phyloP scores from a whole-genome alignment of 2,113 vertebrate species.

The Gallinago media region DNA sequence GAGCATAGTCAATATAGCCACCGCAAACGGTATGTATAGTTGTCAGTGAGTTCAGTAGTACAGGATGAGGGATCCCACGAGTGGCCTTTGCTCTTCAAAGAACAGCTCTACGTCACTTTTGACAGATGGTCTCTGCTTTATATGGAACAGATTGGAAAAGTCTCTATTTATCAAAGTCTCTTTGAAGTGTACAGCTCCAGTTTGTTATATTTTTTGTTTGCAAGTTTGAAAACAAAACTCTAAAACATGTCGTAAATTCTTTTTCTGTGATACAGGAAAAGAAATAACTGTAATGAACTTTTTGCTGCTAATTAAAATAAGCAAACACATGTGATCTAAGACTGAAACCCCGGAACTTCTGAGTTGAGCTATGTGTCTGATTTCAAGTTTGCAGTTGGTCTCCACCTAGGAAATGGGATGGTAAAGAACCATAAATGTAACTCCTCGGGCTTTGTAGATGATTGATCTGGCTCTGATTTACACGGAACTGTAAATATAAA shows the following conservation, averaged over 20 bases:
- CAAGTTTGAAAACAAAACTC: background rate
- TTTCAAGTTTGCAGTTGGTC: background rate
- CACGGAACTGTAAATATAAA: background rate
- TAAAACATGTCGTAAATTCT: background rate
- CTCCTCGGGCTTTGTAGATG: background rate
- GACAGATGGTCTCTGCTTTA: background rate
- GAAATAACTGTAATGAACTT: background rate
- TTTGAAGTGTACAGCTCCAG: background rate
- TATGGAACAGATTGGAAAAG: background rate
- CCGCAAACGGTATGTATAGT: background rate
- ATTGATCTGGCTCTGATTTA: background rate
- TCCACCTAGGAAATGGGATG: background rate
- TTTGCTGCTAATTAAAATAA: background rate
- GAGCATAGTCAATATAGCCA: background rate
- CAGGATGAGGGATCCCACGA: background rate
- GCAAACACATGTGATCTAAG: background rate
- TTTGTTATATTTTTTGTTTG: background rate
- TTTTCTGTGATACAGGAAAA: background rate
- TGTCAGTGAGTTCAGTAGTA: background rate
- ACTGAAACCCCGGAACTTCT: background rate
- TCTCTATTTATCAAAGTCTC: background rate
- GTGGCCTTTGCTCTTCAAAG: background rate
- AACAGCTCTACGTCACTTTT: background rate
- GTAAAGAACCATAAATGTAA: background rate
- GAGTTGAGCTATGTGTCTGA: background rate